Base-by-base conservation (phyloP, 2,113 vertebrate genomes). In the Brevimyrus niger region DNA sequence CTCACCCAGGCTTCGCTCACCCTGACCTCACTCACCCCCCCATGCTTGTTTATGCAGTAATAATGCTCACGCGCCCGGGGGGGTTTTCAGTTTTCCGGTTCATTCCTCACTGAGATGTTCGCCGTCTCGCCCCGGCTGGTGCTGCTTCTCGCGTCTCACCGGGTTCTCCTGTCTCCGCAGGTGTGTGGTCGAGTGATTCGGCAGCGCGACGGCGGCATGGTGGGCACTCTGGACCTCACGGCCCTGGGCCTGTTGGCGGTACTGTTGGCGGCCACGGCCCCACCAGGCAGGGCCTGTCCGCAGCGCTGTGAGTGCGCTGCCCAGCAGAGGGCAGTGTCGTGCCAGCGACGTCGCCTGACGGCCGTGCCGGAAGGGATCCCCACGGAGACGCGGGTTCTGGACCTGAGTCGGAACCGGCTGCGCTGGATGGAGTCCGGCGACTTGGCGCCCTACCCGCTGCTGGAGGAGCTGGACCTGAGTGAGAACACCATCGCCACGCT, bases 391-490 rank as follows among this genome's bases (percentile, higher is more conserved):
- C 94, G 94, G 53, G 92, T 97, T 86, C 95, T 99, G 95, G 98
- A 99, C 92, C 97, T 99, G 90, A 98, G 96, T 96, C 97, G 96
- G 91, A 99, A 99, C 96, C 97, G 97, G 21, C 96, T 99, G 91
- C 97, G 97, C 91, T 98, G 97, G 96, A 95, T 99, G 13, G 97
- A 97, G 88, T 94, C 97, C 0, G 97, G 97, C 0, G 98, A 99
- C 92, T 96, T 99, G 90, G 92, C 97, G 0, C 95, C 97, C 0
- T 98, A 97, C 91, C 97, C 98, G 0, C 94, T 94, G 48, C 95
- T 99, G 91, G 98, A 99, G 92, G 98, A 99, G 92, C 94, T 99
- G 89, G 98, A 99, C 90, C 96, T 99, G 85, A 99, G 98, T 0
- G 98, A 99, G 94, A 99, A 99, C 94, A 95, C 97, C 89, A 97